Evolutionary conservation across 2,113 vertebrate species (phyloP), one percentile per base, ranked within the genome.

Genomic region (Melanotaenia duboulayi): DNA sequence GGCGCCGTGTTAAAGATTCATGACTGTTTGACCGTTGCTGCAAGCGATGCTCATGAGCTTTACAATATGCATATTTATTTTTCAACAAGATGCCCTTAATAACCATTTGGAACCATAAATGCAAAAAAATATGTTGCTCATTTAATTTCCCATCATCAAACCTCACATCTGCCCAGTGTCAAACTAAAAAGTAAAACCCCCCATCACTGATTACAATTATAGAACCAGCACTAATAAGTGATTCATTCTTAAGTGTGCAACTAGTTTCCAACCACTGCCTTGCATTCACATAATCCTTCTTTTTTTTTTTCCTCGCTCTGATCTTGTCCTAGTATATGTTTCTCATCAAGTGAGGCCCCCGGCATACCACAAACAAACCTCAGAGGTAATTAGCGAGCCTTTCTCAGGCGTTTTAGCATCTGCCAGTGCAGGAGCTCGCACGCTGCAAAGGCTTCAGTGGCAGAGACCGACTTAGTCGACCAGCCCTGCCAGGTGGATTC

Each of bases 341-440:
- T 75, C 70, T 87, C 80, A 61, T 80, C 76, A 69, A 69, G 35
- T 0, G 4, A 60, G 60, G 65, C 81, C 82, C 76, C 22, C 13
- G 48, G 80, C 65, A 23, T 62, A 44, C 67, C 61, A 37, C 75
- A 63, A 66, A 79, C 85, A 74, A 85, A 78, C 85, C 88, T 91
- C 85, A n/a, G 69, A 90, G 80, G 89, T 92, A 73, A 91, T 90
- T 90, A 91, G 82, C 48, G 63, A 0, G 48, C 55, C 85, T 82
- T 65, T 68, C 76, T 81, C 56, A 71, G 55, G 73, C 73, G n/a
- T 69, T 69, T 67, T 20, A 60, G 81, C 90, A 92, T 87, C 89
- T 92, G 90, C 65, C 42, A 1, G 63, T 32, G 81, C 60, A 51
- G 74, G 62, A 63, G 71, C 61, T 64, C 7, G 4, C 1, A 0